Base-by-base conservation (phyloP, 2,888 invertebrate species). In the Calameuta filiformis region DNA sequence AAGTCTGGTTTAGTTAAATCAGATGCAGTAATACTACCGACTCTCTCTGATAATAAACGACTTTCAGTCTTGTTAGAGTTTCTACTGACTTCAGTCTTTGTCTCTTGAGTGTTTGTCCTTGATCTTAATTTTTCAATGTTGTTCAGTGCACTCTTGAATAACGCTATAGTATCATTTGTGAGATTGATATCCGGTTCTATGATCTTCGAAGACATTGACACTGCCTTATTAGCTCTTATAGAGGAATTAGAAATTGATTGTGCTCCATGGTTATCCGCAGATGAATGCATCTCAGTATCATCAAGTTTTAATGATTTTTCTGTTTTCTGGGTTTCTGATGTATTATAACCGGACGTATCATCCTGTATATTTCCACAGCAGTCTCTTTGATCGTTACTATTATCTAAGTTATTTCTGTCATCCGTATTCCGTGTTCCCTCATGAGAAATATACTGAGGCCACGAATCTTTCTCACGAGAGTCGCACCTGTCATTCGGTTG, bases 1-100 rank as follows among this genome's bases (percentile, higher is more conserved):
- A 83, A 83, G 79, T 84, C 80, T 9, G 82, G 81, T 30, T 80
- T 79, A 11, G 82, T 81, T 23, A 82, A 69, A 76, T 83, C 83
- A n/a, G n/a, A 76, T 30, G 74, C 76, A 31, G 73, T 79, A 12
- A 76, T 33, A 68, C 35, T 37, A 68, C 30, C 74, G 9, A 31
- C 11, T 23, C 11, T 31, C 71, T 3, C 31, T 15, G 71, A 15
- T 31, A 1, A 31, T 0, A 71, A 11, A 15, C 4, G 12, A 71
- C 31, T 15, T 23, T 31, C 31, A 34, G 31, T 71, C 23, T 12
- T 71, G 3, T 34, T 31, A 31, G 31, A 15, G 34, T 71, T 9
- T 6, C 34, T 34, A 9, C 12, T 11, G 71, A 31, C 12, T 71
- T 71, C 71, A 56, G 56, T 56, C 23, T 23, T 56, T 56, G 56